phyloP scores from a whole-genome alignment of 2,113 vertebrate genomes.

The Ciconia maguari region DNA sequence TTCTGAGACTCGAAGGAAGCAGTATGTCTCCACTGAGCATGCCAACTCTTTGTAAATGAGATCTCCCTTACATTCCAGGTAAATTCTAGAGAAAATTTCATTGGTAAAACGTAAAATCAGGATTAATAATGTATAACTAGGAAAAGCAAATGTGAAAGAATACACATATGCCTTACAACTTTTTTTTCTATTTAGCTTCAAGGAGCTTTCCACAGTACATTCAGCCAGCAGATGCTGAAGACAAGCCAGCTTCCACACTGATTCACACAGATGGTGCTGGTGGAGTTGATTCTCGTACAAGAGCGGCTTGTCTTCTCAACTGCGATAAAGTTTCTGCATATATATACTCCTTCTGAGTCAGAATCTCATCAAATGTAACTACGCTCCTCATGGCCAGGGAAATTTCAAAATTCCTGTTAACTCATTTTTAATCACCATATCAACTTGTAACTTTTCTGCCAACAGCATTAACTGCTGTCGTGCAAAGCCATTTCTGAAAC shows the following conservation, averaged over 20 bases:
- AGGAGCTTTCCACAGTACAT: not conserved
- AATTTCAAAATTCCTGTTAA: conserved; percentile 6
- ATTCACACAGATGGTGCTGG: not conserved
- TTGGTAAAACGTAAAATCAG: not conserved
- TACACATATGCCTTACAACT: not conserved
- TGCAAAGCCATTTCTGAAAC: not conserved
- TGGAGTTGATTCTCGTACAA: not conserved
- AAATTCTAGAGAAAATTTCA: not conserved
- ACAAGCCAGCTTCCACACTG: not conserved
- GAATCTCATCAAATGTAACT: not conserved
- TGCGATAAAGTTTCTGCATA: not conserved
- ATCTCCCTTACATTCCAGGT: not conserved
- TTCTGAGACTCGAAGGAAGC: not conserved
- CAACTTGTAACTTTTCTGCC: not conserved
- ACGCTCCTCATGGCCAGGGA: not conserved
- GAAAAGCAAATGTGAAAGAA: not conserved
- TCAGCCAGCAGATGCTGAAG: conserved; percentile 32
- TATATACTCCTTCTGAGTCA: not conserved
- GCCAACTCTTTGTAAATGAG: not conserved
- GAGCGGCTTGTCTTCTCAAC: not conserved
- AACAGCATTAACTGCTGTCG: not conserved
- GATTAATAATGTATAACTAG: not conserved
- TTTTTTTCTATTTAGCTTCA: not conserved
- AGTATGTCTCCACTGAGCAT: not conserved
- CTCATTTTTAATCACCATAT: not conserved